These are phyloP conservation scores for Toxotes chatareus DNA, from an alignment of 2,113 vertebrate genomes.

Conservation along the genomic window DNA sequence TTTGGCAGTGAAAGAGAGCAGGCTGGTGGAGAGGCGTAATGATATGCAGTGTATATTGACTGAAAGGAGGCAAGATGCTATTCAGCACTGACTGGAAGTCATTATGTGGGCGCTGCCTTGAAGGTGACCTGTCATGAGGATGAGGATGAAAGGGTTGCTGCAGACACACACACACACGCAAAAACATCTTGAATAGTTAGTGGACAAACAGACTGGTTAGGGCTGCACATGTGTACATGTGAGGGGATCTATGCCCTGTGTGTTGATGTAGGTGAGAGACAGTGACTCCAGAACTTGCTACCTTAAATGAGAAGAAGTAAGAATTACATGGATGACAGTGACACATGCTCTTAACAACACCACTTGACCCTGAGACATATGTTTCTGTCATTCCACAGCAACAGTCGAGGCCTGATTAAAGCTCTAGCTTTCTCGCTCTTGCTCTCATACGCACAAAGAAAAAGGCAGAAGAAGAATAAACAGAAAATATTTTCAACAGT, in stretches of 20 bases:
- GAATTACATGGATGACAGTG: background rate
- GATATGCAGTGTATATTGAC: constrained; percentile 51
- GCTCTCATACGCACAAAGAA: background rate
- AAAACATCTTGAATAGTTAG: constrained; percentile 1
- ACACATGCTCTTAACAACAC: constrained; percentile 33
- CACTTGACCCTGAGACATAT: constrained; percentile 59
- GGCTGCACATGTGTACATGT: background rate
- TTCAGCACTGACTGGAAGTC: constrained; percentile 37
- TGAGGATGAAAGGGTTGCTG: background rate
- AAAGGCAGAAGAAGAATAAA: background rate
- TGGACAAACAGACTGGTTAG: background rate
- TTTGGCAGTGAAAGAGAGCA: constrained; percentile 24
- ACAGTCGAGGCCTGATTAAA: constrained; percentile 27
- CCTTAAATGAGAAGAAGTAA: background rate
- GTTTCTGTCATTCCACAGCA: constrained; percentile 59
- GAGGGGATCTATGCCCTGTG: background rate
- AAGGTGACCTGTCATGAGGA: constrained; percentile 57
- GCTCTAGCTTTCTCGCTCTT: background rate
- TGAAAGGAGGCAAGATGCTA: constrained; percentile 45
- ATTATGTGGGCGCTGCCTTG: constrained; percentile 37
- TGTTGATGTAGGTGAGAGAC: constrained; percentile 6
- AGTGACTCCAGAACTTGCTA: background rate
- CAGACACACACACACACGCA: constrained; percentile 17
- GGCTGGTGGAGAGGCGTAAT: constrained; percentile 47
- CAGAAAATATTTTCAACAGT: background rate